phyloP scores from a whole-genome alignment of 1,140 invertebrate species.

The Brachionus rubens region DNA sequence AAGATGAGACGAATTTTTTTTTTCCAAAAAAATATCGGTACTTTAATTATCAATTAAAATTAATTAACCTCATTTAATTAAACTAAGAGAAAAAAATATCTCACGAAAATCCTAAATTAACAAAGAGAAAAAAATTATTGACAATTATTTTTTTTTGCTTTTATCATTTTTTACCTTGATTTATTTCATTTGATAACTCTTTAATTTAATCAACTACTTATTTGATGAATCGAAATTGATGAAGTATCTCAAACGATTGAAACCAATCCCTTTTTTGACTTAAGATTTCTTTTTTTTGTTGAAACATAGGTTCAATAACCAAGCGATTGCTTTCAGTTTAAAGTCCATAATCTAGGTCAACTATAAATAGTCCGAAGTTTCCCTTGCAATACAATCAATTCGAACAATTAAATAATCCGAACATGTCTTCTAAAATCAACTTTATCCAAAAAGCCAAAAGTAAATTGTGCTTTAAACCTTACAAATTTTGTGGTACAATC shows the following conservation, averaged over 20 bases:
- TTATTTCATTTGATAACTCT: background rate
- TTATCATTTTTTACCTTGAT: conserved; percentile 24
- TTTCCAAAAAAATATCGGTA: too few relatives aligned
- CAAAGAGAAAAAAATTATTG: background rate
- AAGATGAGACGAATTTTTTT: too few relatives aligned
- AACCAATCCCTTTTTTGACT: too few relatives aligned
- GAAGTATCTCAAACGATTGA: too few relatives aligned
- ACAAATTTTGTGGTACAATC: background rate
- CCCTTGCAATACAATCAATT: background rate
- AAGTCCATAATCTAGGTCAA: too few relatives aligned
- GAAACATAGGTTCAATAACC: too few relatives aligned
- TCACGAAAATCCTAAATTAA: too few relatives aligned
- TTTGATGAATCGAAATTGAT: background rate
- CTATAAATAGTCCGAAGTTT: too few relatives aligned
- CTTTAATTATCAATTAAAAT: too few relatives aligned
- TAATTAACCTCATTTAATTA: too few relatives aligned
- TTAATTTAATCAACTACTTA: conserved; percentile 34
- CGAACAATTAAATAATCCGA: background rate
- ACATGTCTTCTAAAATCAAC: conserved; percentile 6
- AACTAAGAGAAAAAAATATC: background rate
- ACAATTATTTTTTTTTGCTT: background rate
- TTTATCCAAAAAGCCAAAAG: conserved; percentile 24
- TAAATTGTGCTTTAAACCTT: conserved; percentile 10
- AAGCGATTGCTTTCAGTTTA: too few relatives aligned
- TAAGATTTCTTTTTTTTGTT: too few relatives aligned